Percentiles rank a stretch among this genome's conserved stretches.
Conservation (phyloP, 1,140 invertebrate genomes). For the Macrostomum lignano region DNA sequence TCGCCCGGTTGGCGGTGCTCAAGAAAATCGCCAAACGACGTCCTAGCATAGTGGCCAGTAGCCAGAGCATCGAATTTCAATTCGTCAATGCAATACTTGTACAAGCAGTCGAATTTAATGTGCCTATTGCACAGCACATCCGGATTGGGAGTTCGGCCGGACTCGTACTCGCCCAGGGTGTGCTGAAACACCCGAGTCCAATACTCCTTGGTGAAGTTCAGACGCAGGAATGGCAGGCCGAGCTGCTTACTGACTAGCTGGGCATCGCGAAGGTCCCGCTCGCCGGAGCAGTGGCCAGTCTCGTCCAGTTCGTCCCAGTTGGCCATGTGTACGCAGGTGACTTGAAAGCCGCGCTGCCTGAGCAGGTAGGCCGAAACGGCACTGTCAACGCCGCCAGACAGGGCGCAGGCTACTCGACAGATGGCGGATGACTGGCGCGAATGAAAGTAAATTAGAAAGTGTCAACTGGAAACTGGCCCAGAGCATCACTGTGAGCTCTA, state of each 20-base stretch:
- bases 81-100: conserved; percentile 42
- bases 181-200: conserved; percentile 81
- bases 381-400: conserved; percentile 83
- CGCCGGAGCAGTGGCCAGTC: conserved; percentile 43
- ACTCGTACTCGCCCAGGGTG: conserved; percentile 52
- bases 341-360: conserved; percentile 53
- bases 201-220: conserved; percentile 81
- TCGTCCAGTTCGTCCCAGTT: conserved; percentile 75
- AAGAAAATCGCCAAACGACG: conserved; percentile 5
- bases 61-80: conserved; percentile 58
- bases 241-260: conserved; percentile 46
- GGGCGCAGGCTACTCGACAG: conserved; percentile 50
- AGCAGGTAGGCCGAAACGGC: conserved; percentile 53
- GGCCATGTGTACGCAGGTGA: conserved; percentile 64
- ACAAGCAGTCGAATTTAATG: conserved; percentile 71
- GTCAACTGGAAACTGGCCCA: no score
- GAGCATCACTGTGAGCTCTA: no score
- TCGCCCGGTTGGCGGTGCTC: conserved; percentile 3
- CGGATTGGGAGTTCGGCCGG: conserved; percentile 65
- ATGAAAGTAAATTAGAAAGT: no score
- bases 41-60: conserved; percentile 70
- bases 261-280: conserved; percentile 58
- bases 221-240: conserved; percentile 36
- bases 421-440: no score
- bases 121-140: conserved; percentile 72